Percentiles rank a stretch among this genome's conserved stretches.
Evolutionary conservation across 2,113 vertebrate species (phyloP).

Genomic region (Erythrocercus mccallii): DNA sequence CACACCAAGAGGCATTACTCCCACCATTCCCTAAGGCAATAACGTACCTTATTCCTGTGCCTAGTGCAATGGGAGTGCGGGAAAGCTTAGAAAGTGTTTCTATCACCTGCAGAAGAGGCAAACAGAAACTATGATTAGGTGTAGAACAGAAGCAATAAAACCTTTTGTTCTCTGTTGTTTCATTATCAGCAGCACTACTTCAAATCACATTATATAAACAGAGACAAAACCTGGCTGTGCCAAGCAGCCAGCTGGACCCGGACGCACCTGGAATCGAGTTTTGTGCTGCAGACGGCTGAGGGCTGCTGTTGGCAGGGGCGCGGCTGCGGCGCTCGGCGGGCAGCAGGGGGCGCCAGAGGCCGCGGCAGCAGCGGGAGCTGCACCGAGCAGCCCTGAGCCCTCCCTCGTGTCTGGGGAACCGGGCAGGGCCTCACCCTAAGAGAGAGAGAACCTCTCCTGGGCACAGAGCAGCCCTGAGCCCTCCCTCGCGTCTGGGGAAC

Average conservation of each 20-base stretch:
- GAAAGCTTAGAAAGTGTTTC: constrained; percentile 93
- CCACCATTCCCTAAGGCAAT: neutral
- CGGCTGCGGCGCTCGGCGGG: neutral
- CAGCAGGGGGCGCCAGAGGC: constrained; percentile 64
- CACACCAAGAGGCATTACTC: neutral
- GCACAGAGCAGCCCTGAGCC: neutral
- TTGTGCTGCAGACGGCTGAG: too few relatives aligned
- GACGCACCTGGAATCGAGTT: accelerated
- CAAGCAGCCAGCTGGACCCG: neutral
- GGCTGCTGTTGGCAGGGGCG: accelerated
- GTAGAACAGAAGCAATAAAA: neutral
- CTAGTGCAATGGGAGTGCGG: constrained; percentile 79
- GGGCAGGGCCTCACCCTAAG: too few relatives aligned
- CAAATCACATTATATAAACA: neutral
- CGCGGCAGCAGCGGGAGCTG: neutral
- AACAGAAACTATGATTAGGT: neutral
- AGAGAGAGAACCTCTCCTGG: too few relatives aligned
- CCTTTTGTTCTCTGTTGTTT: neutral
- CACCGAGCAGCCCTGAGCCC: too few relatives aligned
- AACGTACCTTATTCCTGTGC: constrained; percentile 88
- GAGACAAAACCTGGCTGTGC: neutral
- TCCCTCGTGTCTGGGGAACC: too few relatives aligned
- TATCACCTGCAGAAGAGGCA: constrained; percentile 82
- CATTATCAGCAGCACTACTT: neutral
- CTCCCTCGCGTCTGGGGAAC: neutral